A percentile compares a stretch with the other conserved stretches of the same genome.
Evolutionary conservation across 2,888 invertebrate species (phyloP).

Genomic region (Portevinia maculata): DNA sequence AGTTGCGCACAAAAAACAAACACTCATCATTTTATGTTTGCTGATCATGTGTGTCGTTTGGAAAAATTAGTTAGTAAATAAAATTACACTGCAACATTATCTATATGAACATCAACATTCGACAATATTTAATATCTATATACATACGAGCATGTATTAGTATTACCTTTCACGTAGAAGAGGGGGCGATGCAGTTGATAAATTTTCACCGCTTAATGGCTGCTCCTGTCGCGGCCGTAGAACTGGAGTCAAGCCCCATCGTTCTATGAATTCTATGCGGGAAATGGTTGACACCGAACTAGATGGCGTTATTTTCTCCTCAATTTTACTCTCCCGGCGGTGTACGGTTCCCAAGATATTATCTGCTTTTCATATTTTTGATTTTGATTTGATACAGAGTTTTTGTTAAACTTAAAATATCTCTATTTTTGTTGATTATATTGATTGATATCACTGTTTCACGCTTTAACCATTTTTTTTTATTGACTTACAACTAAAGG

Average conservation of each 20-base stretch:
- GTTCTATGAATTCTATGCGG: slow-evolving; percentile 98
- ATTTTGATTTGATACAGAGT: slow-evolving; percentile 28
- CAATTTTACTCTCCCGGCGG: slow-evolving; percentile 66
- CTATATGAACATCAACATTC: too few species aligned
- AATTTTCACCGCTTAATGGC: slow-evolving; percentile 87
- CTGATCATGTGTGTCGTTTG: neutral
- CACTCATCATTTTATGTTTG: neutral
- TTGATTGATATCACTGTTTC: slow-evolving; percentile 35
- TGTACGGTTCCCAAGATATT: slow-evolving; percentile 60
- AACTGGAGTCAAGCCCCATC: slow-evolving; percentile 99
- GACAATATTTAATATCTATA: too few species aligned
- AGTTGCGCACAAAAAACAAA: neutral
- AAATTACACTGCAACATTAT: too few species aligned
- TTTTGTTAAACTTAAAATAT: slow-evolving; percentile 13
- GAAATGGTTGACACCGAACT: slow-evolving; percentile 88
- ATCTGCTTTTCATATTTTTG: slow-evolving; percentile 66
- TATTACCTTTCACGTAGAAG: slow-evolving; percentile 83
- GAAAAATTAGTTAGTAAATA: too few species aligned
- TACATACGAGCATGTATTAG: slow-evolving; percentile 1
- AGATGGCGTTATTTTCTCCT: slow-evolving; percentile 79
- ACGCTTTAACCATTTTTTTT: slow-evolving; percentile 39
- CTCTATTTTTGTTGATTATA: slow-evolving; percentile 7
- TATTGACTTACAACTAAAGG: slow-evolving; percentile 8
- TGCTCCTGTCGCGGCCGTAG: slow-evolving; percentile 97
- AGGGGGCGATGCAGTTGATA: slow-evolving; percentile 83